These are phyloP conservation scores for Carassius gibelio DNA, from an alignment of 2,113 vertebrate species.

Conservation along the genomic window DNA sequence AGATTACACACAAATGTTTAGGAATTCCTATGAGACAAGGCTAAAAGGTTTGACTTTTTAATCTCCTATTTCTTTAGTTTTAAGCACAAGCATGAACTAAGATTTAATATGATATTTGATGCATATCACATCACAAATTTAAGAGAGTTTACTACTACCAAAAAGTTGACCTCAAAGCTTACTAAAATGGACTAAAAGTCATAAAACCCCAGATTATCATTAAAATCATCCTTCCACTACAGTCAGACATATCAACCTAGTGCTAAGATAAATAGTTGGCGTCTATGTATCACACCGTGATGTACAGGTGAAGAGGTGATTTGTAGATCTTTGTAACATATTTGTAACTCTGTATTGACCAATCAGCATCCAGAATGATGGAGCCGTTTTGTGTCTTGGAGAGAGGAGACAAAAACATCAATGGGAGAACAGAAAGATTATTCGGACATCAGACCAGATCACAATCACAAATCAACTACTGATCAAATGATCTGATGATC, in stretches of 20 bases:
- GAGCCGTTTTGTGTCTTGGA: neutral
- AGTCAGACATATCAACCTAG: neutral
- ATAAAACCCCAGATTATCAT: neutral
- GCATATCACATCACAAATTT: neutral
- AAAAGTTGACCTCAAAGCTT: neutral
- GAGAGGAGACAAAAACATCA: neutral
- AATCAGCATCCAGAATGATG: neutral
- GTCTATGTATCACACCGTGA: neutral
- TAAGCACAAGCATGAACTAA: neutral
- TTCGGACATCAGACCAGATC: neutral
- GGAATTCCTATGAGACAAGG: neutral
- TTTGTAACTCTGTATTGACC: neutral
- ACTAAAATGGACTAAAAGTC: neutral
- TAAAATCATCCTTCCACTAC: neutral
- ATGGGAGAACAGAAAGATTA: neutral
- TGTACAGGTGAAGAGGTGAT: neutral
- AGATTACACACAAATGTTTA: neutral
- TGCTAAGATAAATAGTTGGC: neutral
- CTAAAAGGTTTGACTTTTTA: neutral
- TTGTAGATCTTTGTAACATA: too few relatives aligned
- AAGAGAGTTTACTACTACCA: neutral
- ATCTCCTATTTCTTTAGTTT: neutral
- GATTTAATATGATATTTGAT: neutral
- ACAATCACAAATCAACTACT: slow-evolving; percentile 15
- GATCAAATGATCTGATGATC: slow-evolving; percentile 43